Percentiles rank a stretch among this genome's conserved stretches.
Conservation (phyloP, 2,113 vertebrate species). For the Psilopsiagon aymara region DNA sequence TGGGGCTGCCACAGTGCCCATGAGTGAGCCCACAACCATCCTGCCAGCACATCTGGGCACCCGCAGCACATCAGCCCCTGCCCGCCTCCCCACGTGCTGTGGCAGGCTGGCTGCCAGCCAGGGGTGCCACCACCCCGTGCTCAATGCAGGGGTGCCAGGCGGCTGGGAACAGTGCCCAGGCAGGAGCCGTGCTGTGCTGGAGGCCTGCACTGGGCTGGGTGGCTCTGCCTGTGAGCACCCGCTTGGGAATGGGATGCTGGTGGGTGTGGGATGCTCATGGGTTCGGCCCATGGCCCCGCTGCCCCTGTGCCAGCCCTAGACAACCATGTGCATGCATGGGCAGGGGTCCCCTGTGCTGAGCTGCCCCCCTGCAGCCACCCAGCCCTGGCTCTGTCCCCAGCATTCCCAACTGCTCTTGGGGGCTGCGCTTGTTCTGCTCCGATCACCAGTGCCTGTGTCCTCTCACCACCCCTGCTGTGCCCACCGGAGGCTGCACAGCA, state of each 20-base stretch:
- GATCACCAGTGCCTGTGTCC: background rate
- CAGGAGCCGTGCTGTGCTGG: background rate
- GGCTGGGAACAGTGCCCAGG: background rate
- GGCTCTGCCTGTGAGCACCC: background rate
- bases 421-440: background rate
- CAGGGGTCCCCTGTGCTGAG: background rate
- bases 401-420: background rate
- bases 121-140: accelerated
- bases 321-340: background rate
- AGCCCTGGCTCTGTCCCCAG: background rate
- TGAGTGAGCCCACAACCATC: background rate
- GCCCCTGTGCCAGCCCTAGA: background rate
- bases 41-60: accelerated
- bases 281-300: background rate
- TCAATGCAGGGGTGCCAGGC: background rate
- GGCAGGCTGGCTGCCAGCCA: background rate
- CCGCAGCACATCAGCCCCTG: background rate
- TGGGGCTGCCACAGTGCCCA: background rate
- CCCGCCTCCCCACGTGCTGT: background rate
- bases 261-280: background rate
- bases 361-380: background rate
- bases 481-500: no score
- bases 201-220: background rate
- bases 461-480: no score
- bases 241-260: background rate